Base-by-base conservation (phyloP, 1,140 invertebrate species). In the Pachypeltis micranthus region DNA sequence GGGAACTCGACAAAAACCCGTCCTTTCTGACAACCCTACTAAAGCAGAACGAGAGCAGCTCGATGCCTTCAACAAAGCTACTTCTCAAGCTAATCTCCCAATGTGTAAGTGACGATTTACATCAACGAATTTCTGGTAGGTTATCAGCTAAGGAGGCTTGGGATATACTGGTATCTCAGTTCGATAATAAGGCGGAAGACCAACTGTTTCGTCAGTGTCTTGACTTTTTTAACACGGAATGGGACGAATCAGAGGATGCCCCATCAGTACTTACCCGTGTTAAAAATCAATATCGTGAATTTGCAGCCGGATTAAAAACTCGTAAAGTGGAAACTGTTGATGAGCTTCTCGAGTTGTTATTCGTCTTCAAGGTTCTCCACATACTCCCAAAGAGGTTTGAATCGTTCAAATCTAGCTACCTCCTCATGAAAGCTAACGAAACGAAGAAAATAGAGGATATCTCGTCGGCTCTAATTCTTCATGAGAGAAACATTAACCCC, bases 211-310 rank as follows among this genome's bases (percentile, higher is more conserved):
- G 61, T 14, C 61, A 62, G 28, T 63, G 62, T 60, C 27, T 63
- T 10, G 62, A 63, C 2, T 63, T 63, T 39, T 63, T 63, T 24
- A 58, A 28, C 39, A 61, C 59, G 24, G 26, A 63, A 61, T 63
- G 62, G 62, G 26, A 60, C 29, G 62, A 63, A 2, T 26, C 54
- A 2, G 62, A 63, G 39, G 62, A 39, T 39, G 34, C n/a, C n/a
- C 7, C 34, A 39, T 39, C 34, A n/a, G n/a, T 39, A 10, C 34
- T 39, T 39, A n/a, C 34, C 7, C 34, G 34, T 39, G n/a, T 39
- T 39, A 39, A 39, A n/a, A 39, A 39, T n/a, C 34, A 39, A n/a
- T n/a, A 39, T n/a, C 34, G 34, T n/a, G 34, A 39, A 10, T 39
- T 39, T 39, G 7, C 34, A 10, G 34, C 34, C n/a, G 34, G 34